Evolutionary conservation across 2,797 vertebrate species (phyloP).

Genomic region (Sebastes wilsoni): DNA sequence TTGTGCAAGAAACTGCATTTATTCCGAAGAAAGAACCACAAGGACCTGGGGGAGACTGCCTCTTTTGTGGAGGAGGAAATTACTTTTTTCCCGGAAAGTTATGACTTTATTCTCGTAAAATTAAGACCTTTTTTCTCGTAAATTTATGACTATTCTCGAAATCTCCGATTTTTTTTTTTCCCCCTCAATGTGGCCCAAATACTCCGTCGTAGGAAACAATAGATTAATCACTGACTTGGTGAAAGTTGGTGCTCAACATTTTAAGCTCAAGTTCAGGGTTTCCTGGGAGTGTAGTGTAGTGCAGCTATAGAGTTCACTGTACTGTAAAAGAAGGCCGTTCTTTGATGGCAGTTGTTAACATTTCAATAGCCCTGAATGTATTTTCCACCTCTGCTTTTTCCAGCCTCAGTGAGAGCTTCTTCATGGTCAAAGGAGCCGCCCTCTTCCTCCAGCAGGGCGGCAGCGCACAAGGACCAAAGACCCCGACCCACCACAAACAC

Average conservation of each 20-base stretch:
- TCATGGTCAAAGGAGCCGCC: conserved; percentile 99
- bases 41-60: fast-evolving
- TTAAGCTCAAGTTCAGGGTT: neutral
- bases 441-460: conserved; percentile 96
- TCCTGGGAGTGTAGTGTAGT: neutral
- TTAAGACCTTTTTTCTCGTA: too few relatives aligned
- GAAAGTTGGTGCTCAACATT: neutral
- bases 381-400: conserved; percentile 20
- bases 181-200: too few relatives aligned
- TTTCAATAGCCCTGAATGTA: neutral
- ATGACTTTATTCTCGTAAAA: too few relatives aligned
- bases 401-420: conserved; percentile 98
- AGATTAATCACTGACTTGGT: neutral
- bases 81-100: too few relatives aligned
- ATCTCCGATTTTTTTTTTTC: too few relatives aligned
- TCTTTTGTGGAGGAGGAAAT: too few relatives aligned
- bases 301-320: neutral
- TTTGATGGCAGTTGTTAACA: neutral
- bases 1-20: too few relatives aligned
- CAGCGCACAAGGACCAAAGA: conserved; percentile 87
- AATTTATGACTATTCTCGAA: too few relatives aligned
- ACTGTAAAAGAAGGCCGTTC: neutral
- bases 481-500: conserved; percentile 92
- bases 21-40: too few relatives aligned
- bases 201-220: too few relatives aligned